Percentiles rank a stretch among this genome's conserved stretches.
Conservation (phyloP, 2,113 vertebrate species). For the Urocolius indicus region DNA sequence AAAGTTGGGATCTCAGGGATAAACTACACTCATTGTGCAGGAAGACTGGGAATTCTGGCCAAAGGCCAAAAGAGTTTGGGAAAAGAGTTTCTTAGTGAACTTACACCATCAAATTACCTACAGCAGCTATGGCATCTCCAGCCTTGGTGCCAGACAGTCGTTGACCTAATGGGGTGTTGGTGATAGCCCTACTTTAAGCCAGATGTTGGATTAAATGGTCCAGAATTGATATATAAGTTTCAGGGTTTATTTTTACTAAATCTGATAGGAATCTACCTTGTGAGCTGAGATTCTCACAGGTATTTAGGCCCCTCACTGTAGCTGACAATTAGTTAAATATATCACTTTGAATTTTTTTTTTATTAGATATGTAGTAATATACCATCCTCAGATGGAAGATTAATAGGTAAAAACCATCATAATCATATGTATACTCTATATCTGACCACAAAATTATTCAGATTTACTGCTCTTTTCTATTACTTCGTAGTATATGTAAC, state of each 20-base stretch:
- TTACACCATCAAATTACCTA: background rate
- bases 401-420: background rate
- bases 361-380: background rate
- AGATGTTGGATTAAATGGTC: background rate
- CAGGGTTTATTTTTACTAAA: background rate
- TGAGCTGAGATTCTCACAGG: background rate
- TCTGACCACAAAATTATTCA: background rate
- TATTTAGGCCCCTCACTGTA: background rate
- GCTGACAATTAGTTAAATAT: background rate
- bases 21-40: background rate
- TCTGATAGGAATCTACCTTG: background rate
- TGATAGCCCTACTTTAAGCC: background rate
- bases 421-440: background rate
- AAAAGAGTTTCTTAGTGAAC: background rate
- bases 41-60: background rate
- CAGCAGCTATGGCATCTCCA: background rate
- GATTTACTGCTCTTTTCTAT: background rate
- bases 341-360: background rate
- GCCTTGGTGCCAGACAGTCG: accelerated
- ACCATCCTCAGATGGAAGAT: background rate
- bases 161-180: accelerated
- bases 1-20: background rate
- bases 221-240: background rate
- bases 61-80: background rate
- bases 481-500: background rate